Evolutionary conservation across 2,113 vertebrate genomes (phyloP).

Genomic region (Ammospiza caudacuta): DNA sequence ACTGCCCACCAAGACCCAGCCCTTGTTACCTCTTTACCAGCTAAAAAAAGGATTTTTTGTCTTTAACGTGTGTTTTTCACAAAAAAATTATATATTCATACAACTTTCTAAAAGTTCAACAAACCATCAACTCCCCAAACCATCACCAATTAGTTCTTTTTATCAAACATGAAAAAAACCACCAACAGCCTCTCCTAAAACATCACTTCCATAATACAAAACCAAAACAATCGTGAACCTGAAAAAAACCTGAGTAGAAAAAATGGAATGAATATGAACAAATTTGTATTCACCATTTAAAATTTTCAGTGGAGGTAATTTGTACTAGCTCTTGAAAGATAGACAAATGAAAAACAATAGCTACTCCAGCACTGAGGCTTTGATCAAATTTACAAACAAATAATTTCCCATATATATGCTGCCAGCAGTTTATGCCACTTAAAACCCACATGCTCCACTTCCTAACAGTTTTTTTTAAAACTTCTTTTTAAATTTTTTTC

Average conservation of each 20-base stretch:
- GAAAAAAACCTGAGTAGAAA: background rate
- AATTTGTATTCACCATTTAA: background rate
- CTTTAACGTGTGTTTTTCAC: background rate
- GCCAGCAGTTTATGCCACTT: background rate
- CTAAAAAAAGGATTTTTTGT: background rate
- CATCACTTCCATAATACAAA: background rate
- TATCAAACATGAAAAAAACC: background rate
- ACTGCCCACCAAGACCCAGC: background rate
- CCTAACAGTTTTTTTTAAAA: background rate
- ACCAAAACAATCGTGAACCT: background rate
- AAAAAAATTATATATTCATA: background rate
- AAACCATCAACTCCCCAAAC: background rate
- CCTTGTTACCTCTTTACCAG: background rate
- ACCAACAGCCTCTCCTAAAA: background rate
- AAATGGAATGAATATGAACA: background rate
- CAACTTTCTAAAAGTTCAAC: background rate
- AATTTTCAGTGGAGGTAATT: background rate
- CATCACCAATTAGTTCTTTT: background rate
- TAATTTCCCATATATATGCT: background rate
- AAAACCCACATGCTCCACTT: background rate
- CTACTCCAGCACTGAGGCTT: background rate
- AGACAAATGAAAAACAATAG: background rate
- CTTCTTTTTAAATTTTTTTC: accelerated
- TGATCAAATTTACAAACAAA: background rate
- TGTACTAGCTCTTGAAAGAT: background rate